Percentiles rank a stretch among this genome's conserved stretches.
Conservation (phyloP, 2,888 invertebrate genomes). For the Drosophila borealis region DNA sequence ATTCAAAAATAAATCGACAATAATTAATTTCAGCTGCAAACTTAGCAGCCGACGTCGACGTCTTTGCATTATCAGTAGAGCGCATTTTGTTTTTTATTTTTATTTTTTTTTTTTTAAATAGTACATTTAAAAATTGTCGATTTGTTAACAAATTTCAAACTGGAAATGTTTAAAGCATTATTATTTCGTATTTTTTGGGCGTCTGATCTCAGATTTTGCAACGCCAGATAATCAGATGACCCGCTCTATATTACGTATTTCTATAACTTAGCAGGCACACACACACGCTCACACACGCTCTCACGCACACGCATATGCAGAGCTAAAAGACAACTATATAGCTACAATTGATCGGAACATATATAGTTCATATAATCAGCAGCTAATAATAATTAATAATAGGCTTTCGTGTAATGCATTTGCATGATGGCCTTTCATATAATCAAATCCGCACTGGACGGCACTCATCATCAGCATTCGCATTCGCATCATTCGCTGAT, state of each 20-base stretch:
- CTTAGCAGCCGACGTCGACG: background rate
- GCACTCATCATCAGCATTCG: conserved; percentile 69
- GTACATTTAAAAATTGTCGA: conserved; percentile 1
- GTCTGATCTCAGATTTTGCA: conserved; percentile 41
- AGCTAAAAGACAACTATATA: background rate
- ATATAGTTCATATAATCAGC: background rate
- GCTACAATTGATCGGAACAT: background rate
- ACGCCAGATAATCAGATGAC: conserved; percentile 28
- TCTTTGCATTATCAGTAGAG: conserved; percentile 35
- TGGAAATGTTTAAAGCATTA: background rate
- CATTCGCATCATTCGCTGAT: conserved; percentile 52
- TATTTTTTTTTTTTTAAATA: too few species aligned
- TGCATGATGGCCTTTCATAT: conserved; percentile 82
- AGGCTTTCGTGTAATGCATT: conserved; percentile 31
- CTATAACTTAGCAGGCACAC: conserved; percentile 3
- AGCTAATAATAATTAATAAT: background rate
- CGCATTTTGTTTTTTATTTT: conserved; percentile 10
- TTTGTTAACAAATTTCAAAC: conserved; percentile 15
- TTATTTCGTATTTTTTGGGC: conserved; percentile 5
- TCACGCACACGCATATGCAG: background rate
- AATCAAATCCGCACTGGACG: conserved; percentile 83
- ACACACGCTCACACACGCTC: background rate
- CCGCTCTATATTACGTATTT: conserved; percentile 9
- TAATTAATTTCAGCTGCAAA: conserved; percentile 43
- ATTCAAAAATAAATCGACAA: conserved; percentile 51